Percentiles rank a stretch among this genome's conserved stretches.
Conservation (phyloP, 2,888 invertebrate species). For the Villa cingulata region DNA sequence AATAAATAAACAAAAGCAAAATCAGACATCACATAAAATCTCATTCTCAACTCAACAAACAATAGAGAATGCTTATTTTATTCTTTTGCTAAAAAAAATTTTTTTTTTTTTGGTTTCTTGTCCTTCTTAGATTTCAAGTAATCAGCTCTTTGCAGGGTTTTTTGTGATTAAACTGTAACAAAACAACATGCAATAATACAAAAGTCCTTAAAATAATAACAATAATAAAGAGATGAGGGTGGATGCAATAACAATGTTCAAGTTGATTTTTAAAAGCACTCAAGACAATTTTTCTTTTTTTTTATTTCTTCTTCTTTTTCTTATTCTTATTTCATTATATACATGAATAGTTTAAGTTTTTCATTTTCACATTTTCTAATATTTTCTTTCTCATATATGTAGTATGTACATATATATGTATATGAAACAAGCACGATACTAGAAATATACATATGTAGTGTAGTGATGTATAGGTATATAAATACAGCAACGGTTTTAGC, state of each 20-base stretch:
- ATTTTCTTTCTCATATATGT: conserved; percentile 2
- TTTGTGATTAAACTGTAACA: neutral
- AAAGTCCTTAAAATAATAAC: neutral
- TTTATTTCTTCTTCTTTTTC: neutral
- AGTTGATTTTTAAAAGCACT: neutral
- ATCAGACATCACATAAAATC: conserved; percentile 1
- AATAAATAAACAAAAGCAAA: neutral
- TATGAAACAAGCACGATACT: neutral
- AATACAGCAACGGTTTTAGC: too few relatives aligned
- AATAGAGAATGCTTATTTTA: neutral
- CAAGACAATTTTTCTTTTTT: neutral
- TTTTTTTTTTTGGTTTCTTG: too few relatives aligned
- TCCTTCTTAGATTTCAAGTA: neutral
- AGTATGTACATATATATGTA: too few relatives aligned
- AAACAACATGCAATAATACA: neutral
- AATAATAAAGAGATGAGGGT: neutral
- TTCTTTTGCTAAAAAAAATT: too few relatives aligned
- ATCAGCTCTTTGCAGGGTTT: neutral
- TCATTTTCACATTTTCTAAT: conserved; percentile 4
- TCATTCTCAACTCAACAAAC: conserved; percentile 3
- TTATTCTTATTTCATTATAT: conserved; percentile 1
- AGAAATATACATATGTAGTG: neutral
- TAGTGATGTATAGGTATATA: too few relatives aligned
- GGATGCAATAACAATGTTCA: neutral
- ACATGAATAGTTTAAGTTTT: too few relatives aligned